Evolutionary conservation across 2,113 vertebrate species (phyloP), one percentile per base, ranked within the genome.

Genomic region (Myotis davidii): DNA sequence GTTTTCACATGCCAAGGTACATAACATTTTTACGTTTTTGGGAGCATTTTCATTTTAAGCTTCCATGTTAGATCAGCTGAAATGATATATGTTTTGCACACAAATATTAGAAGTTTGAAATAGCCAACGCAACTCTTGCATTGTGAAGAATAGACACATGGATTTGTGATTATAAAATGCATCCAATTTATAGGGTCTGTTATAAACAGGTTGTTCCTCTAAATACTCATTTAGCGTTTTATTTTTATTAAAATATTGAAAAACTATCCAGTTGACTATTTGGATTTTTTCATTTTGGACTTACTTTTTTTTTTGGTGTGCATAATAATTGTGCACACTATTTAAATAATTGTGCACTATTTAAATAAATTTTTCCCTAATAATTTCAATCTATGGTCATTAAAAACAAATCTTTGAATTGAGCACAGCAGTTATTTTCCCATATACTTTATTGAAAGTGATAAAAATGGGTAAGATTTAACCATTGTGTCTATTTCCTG

Each of bases 401-500:
- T 94, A 97, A 97, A 97, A 96, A 73, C 85, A 78, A 97, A 91
- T 69, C 65, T 97, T 81, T 12, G 14, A 78, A 85, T 9, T 64
- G 25, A 94, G 64, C 20, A 76, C 5, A 94, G 72, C 9, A 83
- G 79, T 81, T 94, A 92, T 93, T 97, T 96, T 94, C 92, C 96
- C 95, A 97, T 96, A 94, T 96, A 96, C 76, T 87, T 97, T 97
- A 97, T 92, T 98, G 94, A 98, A 98, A 97, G 95, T 97, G 96
- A 98, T 97, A 97, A 98, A 98, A 98, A 98, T 97, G 96, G 87
- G 95, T 97, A 98, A 98, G 98, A 97, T 97, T 97, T 98, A 98
- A 94, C 93, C 94, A 96, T 97, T 98, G 87, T 90, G 37, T 86
- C 93, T 0, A 85, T 96, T 97, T 98, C 96, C 72, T 96, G 89